Conservation (phyloP, 2,113 vertebrate species). For the Rhinogobius similis region DNA sequence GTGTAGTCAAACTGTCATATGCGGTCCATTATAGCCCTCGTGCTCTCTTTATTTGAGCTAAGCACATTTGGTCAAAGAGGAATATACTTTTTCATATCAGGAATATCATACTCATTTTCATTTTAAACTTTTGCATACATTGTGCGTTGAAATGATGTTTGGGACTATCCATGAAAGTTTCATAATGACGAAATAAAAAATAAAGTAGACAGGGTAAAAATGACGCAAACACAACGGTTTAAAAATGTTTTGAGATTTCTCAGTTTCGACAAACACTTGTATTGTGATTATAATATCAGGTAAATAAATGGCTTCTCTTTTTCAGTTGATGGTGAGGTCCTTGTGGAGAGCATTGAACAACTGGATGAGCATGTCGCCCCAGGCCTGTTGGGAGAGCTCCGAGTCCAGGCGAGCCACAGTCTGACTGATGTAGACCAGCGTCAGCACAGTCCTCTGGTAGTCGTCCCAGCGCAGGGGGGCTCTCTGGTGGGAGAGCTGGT, state of each 20-base stretch:
- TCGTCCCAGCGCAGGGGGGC: conserved; percentile 81
- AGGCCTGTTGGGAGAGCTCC: conserved; percentile 82
- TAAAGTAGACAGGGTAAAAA: too few species aligned
- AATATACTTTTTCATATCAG: too few species aligned
- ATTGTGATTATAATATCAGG: neutral
- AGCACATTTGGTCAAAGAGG: too few species aligned
- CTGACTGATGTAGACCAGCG: conserved; percentile 85
- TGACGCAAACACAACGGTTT: too few species aligned
- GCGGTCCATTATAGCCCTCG: too few species aligned
- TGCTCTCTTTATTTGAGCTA: too few species aligned
- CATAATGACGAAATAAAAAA: too few species aligned
- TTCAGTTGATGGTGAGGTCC: conserved; percentile 76
- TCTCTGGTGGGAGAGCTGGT: conserved; percentile 66
- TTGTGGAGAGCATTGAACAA: conserved; percentile 84
- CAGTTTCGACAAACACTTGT: neutral
- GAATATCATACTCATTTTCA: too few species aligned
- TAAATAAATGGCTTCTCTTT: neutral
- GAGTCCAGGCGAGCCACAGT: conserved; percentile 69
- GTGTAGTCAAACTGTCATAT: too few species aligned
- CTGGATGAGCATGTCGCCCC: conserved; percentile 79
- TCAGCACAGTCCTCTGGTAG: conserved; percentile 90
- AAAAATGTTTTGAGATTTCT: neutral
- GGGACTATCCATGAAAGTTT: too few species aligned
- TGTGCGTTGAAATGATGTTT: too few species aligned
- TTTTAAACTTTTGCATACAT: too few species aligned